Conservation (phyloP, 2,113 vertebrate genomes). For the Aspidoscelis tigris region DNA sequence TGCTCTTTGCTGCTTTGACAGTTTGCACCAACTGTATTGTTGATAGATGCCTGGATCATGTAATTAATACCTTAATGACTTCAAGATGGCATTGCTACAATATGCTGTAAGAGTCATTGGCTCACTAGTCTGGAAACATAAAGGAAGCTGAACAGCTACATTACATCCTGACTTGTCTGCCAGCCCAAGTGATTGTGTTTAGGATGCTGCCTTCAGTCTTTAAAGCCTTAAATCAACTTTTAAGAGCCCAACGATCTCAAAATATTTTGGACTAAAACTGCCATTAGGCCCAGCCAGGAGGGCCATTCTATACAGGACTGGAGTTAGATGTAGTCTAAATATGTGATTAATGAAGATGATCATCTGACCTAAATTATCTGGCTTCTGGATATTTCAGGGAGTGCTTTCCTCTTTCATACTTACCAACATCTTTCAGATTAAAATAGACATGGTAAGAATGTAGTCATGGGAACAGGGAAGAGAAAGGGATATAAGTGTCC, state of each 20-base stretch:
- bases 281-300: too few relatives aligned
- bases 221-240: too few relatives aligned
- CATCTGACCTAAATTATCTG: not conserved
- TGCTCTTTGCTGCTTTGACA: not conserved
- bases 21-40: not conserved
- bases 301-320: too few relatives aligned
- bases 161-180: not conserved
- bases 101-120: not conserved
- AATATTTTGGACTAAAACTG: too few relatives aligned
- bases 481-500: not conserved
- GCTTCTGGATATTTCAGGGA: not conserved
- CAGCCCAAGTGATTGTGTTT: not conserved
- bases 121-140: not conserved
- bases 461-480: not conserved
- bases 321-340: too few relatives aligned
- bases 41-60: not conserved
- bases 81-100: not conserved
- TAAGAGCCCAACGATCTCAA: too few relatives aligned
- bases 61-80: not conserved
- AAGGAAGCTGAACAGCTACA: too few relatives aligned
- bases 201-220: not conserved
- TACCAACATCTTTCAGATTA: not conserved
- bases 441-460: not conserved
- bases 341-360: too few relatives aligned
- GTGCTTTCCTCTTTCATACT: not conserved